These are phyloP conservation scores for Elephantulus edwardii DNA, from an alignment of 2,113 vertebrate genomes.

Conservation along the genomic window DNA sequence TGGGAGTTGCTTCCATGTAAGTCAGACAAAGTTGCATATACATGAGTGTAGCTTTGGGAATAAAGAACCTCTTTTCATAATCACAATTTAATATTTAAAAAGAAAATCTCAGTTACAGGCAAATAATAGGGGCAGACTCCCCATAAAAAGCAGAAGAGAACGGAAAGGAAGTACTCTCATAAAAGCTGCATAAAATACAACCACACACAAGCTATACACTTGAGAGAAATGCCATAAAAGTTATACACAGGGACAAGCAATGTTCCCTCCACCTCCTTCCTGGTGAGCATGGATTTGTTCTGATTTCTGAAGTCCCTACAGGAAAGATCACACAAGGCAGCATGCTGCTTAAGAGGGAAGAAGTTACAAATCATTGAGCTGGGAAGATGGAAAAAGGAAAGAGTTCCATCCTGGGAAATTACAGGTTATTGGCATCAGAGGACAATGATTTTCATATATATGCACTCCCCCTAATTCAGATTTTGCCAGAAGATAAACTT, in stretches of 20 bases:
- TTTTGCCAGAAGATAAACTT: background rate
- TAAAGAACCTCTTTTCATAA: conserved; percentile 60
- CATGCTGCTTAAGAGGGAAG: conserved; percentile 31
- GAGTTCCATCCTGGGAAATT: conserved; percentile 58
- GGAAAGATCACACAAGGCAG: conserved; percentile 38
- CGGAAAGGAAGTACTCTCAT: conserved; percentile 34
- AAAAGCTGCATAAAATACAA: conserved; percentile 56
- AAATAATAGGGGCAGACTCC: conserved; percentile 52
- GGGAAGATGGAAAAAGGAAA: conserved; percentile 37
- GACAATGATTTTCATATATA: conserved; percentile 47
- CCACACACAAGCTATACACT: conserved; percentile 45
- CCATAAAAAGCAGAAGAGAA: conserved; percentile 49
- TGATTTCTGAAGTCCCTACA: conserved; percentile 60
- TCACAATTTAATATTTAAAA: conserved; percentile 72
- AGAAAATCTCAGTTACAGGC: conserved; percentile 60
- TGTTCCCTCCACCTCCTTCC: conserved; percentile 47
- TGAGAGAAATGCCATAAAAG: conserved; percentile 62
- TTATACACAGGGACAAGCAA: conserved; percentile 50
- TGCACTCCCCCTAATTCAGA: background rate
- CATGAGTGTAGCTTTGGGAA: conserved; percentile 48
- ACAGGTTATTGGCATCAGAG: conserved; percentile 23
- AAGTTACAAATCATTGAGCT: conserved; percentile 15
- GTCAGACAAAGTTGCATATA: conserved; percentile 56
- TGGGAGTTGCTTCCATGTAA: conserved; percentile 51
- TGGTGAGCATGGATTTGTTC: conserved; percentile 60